Conservation (phyloP, 2,113 vertebrate species). For the Struthio camelus region DNA sequence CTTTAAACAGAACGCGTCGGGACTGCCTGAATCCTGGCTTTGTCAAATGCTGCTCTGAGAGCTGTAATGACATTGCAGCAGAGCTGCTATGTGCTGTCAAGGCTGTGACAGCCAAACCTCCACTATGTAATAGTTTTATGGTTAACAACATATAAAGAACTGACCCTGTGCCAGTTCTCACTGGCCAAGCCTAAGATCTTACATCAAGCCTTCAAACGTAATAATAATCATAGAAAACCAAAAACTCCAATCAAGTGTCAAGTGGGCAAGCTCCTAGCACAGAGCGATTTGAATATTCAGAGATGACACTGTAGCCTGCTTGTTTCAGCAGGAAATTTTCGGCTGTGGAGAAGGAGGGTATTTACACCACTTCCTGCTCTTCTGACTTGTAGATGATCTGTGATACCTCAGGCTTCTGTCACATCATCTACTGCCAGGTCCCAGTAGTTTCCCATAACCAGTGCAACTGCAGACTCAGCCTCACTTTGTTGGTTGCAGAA, state of each 20-base stretch:
- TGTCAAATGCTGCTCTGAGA: neutral
- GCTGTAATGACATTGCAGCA: conserved; percentile 28
- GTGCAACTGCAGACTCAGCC: neutral
- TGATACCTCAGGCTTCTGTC: conserved; percentile 6
- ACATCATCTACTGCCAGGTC: conserved; percentile 18
- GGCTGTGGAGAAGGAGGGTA: neutral
- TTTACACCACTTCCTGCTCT: conserved; percentile 27
- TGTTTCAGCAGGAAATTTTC: conserved; percentile 20
- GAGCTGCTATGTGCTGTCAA: neutral
- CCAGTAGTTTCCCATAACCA: conserved; percentile 33
- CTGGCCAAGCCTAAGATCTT: neutral
- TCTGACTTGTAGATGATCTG: conserved; percentile 29
- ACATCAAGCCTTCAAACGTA: neutral
- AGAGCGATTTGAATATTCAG: neutral
- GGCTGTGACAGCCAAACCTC: neutral
- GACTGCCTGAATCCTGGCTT: neutral
- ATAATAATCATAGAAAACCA: neutral
- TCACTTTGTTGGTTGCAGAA: neutral
- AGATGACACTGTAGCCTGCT: neutral
- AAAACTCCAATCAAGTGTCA: neutral
- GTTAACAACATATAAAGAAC: neutral
- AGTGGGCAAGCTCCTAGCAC: neutral
- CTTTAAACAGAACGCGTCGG: neutral
- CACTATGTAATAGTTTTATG: neutral
- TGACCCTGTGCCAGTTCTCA: neutral